phyloP scores from a whole-genome alignment of 1,140 invertebrate genomes.

The Aphelenchoides fujianensis region DNA sequence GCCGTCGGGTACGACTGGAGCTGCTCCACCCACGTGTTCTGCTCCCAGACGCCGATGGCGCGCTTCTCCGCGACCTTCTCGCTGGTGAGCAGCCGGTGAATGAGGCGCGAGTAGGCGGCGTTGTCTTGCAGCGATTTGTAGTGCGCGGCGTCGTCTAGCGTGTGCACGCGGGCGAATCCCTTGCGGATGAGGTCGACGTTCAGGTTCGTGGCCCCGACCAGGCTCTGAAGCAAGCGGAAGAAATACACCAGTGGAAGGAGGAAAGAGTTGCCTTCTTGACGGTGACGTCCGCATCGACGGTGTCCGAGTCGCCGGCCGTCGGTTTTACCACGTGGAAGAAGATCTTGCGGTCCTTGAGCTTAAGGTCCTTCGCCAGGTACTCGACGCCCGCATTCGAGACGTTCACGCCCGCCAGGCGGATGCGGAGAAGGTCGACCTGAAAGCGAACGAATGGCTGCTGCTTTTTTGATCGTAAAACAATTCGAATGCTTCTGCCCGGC shows the following conservation, averaged over 20 bases:
- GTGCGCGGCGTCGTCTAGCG: slow-evolving; percentile 50
- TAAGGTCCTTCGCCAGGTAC: slow-evolving; percentile 56
- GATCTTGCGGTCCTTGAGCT: slow-evolving; percentile 47
- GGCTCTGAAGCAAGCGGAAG: slow-evolving; percentile 37
- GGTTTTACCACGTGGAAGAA: slow-evolving; percentile 55
- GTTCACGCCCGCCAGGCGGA: slow-evolving; percentile 57
- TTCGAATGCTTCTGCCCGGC: too few species aligned
- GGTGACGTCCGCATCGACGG: slow-evolving; percentile 39
- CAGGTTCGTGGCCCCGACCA: slow-evolving; percentile 47
- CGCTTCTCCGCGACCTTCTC: slow-evolving; percentile 60
- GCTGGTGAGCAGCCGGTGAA: slow-evolving; percentile 52
- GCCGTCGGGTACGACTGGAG: slow-evolving; percentile 51
- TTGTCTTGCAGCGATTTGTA: slow-evolving; percentile 52
- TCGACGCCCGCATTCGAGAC: slow-evolving; percentile 51
- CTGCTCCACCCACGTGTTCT: slow-evolving; percentile 55
- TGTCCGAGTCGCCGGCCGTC: slow-evolving; percentile 35
- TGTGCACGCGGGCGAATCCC: slow-evolving; percentile 54
- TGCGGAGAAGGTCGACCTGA: slow-evolving; percentile 47
- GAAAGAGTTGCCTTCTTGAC: slow-evolving; percentile 45
- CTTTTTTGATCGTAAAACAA: not conserved
- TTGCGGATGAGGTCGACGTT: slow-evolving; percentile 57
- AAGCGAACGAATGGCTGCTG: slow-evolving; percentile 25
- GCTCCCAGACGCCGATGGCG: slow-evolving; percentile 59
- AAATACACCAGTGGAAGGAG: slow-evolving; percentile 25
- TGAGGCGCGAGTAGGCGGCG: slow-evolving; percentile 55